phyloP scores from a whole-genome alignment of 2,888 invertebrate genomes.

The Lymantria dispar region DNA sequence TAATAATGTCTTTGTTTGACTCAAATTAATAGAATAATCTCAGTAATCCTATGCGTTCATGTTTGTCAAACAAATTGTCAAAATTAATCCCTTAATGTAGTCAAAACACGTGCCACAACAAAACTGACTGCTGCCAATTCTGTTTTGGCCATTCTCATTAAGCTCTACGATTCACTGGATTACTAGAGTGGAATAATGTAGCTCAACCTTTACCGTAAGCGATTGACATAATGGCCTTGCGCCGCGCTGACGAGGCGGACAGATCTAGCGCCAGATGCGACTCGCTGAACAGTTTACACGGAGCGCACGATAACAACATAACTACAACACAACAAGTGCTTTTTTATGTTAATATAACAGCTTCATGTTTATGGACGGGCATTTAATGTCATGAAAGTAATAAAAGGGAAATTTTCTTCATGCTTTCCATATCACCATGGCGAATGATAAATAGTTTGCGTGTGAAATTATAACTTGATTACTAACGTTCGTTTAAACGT shows the following conservation, averaged over 20 bases:
- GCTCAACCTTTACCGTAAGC: constrained; percentile 15
- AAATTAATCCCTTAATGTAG: too few relatives aligned
- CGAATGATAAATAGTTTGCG: not conserved
- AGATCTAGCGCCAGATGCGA: not conserved
- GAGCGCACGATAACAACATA: not conserved
- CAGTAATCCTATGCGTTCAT: too few relatives aligned
- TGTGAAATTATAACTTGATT: not conserved
- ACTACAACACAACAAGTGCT: not conserved
- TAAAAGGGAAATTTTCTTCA: not conserved
- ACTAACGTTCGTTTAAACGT: not conserved
- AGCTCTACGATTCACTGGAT: too few relatives aligned
- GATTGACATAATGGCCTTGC: constrained; percentile 39
- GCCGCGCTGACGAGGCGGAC: constrained; percentile 10
- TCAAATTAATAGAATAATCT: too few relatives aligned
- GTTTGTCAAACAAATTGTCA: too few relatives aligned
- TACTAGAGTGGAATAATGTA: too few relatives aligned
- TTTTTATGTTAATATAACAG: not conserved
- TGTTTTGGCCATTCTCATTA: too few relatives aligned
- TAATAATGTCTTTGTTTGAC: too few relatives aligned
- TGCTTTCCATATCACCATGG: not conserved
- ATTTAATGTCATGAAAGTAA: not conserved
- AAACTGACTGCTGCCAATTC: too few relatives aligned
- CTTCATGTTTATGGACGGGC: not conserved
- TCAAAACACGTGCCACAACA: too few relatives aligned
- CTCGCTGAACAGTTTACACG: not conserved